These are phyloP conservation scores for Threskiornis aethiopicus DNA, from an alignment of 2,797 vertebrate genomes.

Conservation along the genomic window DNA sequence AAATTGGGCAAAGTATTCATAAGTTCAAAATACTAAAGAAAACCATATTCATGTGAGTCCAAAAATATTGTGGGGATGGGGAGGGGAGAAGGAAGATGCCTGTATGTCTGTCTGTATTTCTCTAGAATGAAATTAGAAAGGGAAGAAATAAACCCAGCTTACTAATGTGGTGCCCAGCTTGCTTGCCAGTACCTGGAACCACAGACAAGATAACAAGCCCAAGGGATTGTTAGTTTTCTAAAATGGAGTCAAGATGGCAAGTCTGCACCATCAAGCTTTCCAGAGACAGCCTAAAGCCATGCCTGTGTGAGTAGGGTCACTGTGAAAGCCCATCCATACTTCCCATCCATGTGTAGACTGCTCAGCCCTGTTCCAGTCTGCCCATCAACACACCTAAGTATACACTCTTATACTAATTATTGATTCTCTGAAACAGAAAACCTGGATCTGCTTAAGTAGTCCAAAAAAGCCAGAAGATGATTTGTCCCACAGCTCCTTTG, in stretches of 20 bases:
- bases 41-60: neutral
- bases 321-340: neutral
- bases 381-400: neutral
- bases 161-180: neutral
- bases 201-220: neutral
- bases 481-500: neutral
- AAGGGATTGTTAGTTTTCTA: neutral
- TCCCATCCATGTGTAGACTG: neutral
- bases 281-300: neutral
- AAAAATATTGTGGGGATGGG: neutral
- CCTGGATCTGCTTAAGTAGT: neutral
- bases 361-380: neutral
- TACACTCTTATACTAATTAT: neutral
- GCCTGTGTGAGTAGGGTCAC: neutral
- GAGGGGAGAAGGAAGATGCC: neutral
- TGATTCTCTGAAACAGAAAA: neutral
- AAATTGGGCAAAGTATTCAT: neutral
- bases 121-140: neutral
- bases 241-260: neutral
- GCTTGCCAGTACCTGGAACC: neutral
- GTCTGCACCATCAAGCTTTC: neutral
- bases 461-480: neutral
- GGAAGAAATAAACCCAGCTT: neutral
- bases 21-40: neutral
- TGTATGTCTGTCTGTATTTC: neutral